Percentiles rank a stretch among this genome's conserved stretches.
phyloP scores from a whole-genome alignment of 2,888 invertebrate species.

The Pilophorus perplexus region DNA sequence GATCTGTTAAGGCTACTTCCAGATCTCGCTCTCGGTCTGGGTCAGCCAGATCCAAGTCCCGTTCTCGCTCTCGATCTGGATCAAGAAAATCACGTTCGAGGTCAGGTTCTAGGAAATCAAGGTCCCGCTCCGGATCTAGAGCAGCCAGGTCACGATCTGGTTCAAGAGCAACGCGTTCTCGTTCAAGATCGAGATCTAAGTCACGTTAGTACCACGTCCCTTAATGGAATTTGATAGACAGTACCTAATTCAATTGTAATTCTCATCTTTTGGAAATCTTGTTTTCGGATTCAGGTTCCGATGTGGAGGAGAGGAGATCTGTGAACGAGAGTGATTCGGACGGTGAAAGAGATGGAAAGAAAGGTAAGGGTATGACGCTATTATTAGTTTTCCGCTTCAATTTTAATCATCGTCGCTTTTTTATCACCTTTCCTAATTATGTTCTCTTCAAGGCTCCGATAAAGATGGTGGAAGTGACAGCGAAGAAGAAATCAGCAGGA shows the following conservation, averaged over 20 bases:
- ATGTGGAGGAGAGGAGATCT: constrained; percentile 50
- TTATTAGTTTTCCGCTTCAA: background rate
- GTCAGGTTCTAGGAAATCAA: constrained; percentile 49
- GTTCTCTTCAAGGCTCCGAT: constrained; percentile 13
- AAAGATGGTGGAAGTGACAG: constrained; percentile 38
- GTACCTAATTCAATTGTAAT: too few relatives aligned
- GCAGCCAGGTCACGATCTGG: constrained; percentile 48
- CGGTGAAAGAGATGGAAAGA: constrained; percentile 36
- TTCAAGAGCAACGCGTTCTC: constrained; percentile 47
- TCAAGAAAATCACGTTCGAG: constrained; percentile 48
- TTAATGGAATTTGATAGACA: too few relatives aligned
- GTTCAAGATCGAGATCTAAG: too few relatives aligned
- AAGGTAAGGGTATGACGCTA: constrained; percentile 33
- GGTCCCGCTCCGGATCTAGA: constrained; percentile 49
- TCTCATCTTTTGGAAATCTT: too few relatives aligned
- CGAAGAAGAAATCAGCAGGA: constrained; percentile 42
- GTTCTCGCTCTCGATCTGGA: constrained; percentile 50
- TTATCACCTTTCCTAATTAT: background rate
- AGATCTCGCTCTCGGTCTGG: constrained; percentile 50
- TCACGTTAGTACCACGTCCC: too few relatives aligned
- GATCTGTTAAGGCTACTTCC: constrained; percentile 49
- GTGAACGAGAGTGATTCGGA: constrained; percentile 50
- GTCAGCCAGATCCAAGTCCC: constrained; percentile 49
- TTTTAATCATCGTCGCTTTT: background rate
- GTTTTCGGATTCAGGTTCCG: constrained; percentile 47